Evolutionary conservation across 2,113 vertebrate species (phyloP).

Genomic region (Penelope pileata): DNA sequence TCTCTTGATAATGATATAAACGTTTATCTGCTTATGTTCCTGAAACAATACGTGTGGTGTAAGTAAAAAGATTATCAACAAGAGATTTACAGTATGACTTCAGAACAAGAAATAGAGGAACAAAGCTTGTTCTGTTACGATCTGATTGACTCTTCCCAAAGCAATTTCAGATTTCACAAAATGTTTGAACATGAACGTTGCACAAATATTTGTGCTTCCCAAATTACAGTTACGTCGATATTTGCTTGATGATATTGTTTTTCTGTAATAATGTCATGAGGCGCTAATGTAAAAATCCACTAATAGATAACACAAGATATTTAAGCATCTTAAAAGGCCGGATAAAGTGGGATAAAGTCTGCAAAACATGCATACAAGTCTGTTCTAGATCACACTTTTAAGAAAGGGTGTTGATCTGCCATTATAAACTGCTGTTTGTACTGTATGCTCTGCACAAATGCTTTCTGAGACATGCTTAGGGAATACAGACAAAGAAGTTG

Average conservation of each 20-base stretch:
- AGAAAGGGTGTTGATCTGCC: background rate
- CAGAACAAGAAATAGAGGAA: background rate
- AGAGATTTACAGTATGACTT: background rate
- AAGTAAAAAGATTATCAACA: background rate
- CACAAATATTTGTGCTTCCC: constrained; percentile 5
- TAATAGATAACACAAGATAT: background rate
- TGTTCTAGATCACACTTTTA: background rate
- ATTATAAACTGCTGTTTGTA: background rate
- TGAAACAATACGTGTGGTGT: background rate
- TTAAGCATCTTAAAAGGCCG: background rate
- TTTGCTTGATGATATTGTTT: background rate
- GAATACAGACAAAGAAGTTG: background rate
- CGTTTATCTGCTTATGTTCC: background rate
- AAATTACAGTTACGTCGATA: background rate
- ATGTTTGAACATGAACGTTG: background rate
- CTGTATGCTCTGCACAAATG: background rate
- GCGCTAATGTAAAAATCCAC: background rate
- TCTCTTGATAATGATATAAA: background rate
- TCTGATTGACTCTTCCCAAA: background rate
- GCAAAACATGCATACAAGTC: background rate
- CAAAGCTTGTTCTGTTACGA: background rate
- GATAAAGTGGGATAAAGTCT: background rate
- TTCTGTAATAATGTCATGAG: background rate
- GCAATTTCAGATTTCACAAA: background rate
- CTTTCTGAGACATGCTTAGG: background rate